These are phyloP conservation scores for Tinea pellionella DNA, from an alignment of 2,888 invertebrate genomes.

Conservation along the genomic window DNA sequence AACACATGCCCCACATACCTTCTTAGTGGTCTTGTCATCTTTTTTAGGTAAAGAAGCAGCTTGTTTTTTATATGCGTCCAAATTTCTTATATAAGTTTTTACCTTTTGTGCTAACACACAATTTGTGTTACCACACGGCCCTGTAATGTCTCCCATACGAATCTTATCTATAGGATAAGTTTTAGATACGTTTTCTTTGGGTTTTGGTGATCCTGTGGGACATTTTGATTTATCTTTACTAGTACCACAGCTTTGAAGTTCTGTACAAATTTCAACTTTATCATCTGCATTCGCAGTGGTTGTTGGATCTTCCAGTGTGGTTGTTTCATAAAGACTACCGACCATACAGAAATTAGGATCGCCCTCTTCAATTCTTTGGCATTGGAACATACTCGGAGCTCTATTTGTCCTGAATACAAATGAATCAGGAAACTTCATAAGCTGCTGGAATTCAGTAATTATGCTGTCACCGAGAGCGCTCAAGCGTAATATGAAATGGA, in stretches of 20 bases:
- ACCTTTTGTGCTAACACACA: constrained; percentile 57
- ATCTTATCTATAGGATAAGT: constrained; percentile 46
- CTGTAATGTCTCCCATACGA: constrained; percentile 57
- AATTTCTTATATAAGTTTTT: constrained; percentile 44
- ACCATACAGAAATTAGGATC: constrained; percentile 57
- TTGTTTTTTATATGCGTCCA: constrained; percentile 43
- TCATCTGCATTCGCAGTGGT: constrained; percentile 31
- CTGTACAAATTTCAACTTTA: constrained; percentile 52
- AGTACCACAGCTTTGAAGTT: constrained; percentile 41
- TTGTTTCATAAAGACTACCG: constrained; percentile 52
- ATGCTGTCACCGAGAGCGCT: constrained; percentile 61
- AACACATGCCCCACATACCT: constrained; percentile 47
- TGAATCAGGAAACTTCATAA: constrained; percentile 42
- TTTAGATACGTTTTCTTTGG: constrained; percentile 16
- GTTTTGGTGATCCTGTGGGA: not conserved
- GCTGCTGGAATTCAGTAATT: constrained; percentile 54
- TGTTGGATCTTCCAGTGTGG: constrained; percentile 54
- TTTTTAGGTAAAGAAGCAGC: constrained; percentile 30
- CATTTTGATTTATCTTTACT: constrained; percentile 20
- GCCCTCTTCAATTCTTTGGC: constrained; percentile 47
- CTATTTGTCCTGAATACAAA: constrained; percentile 57
- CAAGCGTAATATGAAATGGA: constrained; percentile 55
- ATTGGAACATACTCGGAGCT: constrained; percentile 55
- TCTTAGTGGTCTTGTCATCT: constrained; percentile 22
- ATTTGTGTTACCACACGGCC: constrained; percentile 56